phyloP scores from a whole-genome alignment of 2,113 vertebrate species.

The Passer montanus region DNA sequence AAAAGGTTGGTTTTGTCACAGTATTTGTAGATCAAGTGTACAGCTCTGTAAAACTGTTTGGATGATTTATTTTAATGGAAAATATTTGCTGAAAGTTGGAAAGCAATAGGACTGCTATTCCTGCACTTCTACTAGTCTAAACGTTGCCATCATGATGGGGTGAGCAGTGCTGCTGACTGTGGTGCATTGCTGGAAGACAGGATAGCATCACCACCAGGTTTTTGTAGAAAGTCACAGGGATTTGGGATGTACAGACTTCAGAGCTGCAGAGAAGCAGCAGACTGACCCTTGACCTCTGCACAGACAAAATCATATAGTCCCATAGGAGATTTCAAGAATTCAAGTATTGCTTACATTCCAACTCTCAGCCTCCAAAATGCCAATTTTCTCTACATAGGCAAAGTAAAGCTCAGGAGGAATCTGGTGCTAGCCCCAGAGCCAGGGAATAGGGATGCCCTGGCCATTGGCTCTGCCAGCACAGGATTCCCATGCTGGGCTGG shows the following conservation, averaged over 20 bases:
- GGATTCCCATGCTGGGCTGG: neutral
- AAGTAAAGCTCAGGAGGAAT: neutral
- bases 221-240: neutral
- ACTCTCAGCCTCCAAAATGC: neutral
- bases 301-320: neutral
- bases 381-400: neutral
- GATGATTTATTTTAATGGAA: neutral
- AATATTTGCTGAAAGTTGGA: neutral
- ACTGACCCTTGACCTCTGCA: neutral
- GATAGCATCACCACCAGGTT: neutral
- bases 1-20: neutral
- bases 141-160: fast-evolving
- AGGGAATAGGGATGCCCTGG: neutral
- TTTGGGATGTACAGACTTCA: neutral
- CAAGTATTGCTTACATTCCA: neutral
- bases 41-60: neutral
- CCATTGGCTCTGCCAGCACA: neutral
- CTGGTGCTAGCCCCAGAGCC: neutral
- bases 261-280: neutral
- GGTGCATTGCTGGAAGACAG: neutral
- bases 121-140: neutral
- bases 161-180: neutral
- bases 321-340: neutral
- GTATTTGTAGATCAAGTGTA: neutral
- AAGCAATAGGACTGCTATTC: neutral